Evolutionary conservation across 2,888 invertebrate genomes (phyloP).

Genomic region (Rhingia rostrata): DNA sequence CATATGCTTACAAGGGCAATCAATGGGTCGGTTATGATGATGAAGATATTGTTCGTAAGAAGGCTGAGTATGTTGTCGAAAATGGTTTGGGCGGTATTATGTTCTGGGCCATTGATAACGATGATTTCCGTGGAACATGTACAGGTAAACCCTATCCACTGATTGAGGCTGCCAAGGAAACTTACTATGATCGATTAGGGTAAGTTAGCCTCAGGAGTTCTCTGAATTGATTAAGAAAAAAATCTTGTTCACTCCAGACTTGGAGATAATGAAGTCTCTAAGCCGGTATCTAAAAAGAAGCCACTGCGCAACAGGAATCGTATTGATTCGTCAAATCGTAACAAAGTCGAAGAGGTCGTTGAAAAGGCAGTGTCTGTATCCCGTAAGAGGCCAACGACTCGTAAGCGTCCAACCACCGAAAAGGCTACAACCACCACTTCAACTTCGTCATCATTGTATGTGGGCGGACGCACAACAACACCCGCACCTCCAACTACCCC

Average conservation of each 20-base stretch:
- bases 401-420: constrained; percentile 69
- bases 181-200: constrained; percentile 87
- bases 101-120: constrained; percentile 92
- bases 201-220: constrained; percentile 79
- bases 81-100: constrained; percentile 90
- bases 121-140: constrained; percentile 96
- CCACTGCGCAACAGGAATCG: constrained; percentile 80
- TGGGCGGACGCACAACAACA: constrained; percentile 84
- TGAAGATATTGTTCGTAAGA: constrained; percentile 90
- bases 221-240: background rate
- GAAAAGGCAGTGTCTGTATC: constrained; percentile 75
- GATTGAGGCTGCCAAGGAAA: constrained; percentile 95
- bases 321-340: constrained; percentile 78
- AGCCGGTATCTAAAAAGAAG: constrained; percentile 79
- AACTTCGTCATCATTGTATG: constrained; percentile 79
- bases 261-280: constrained; percentile 81
- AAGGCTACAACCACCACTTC: constrained; percentile 77
- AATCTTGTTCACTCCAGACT: constrained; percentile 74
- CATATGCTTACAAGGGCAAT: constrained; percentile 92
- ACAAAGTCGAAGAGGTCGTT: constrained; percentile 74
- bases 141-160: constrained; percentile 93
- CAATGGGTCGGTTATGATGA: constrained; percentile 98
- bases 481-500: constrained; percentile 91
- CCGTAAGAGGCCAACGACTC: constrained; percentile 73
- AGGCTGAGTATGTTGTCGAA: constrained; percentile 93